Evolutionary conservation across 2,113 vertebrate species (phyloP), one percentile per base, ranked within the genome.

Genomic region (Puffinus mauretanicus): DNA sequence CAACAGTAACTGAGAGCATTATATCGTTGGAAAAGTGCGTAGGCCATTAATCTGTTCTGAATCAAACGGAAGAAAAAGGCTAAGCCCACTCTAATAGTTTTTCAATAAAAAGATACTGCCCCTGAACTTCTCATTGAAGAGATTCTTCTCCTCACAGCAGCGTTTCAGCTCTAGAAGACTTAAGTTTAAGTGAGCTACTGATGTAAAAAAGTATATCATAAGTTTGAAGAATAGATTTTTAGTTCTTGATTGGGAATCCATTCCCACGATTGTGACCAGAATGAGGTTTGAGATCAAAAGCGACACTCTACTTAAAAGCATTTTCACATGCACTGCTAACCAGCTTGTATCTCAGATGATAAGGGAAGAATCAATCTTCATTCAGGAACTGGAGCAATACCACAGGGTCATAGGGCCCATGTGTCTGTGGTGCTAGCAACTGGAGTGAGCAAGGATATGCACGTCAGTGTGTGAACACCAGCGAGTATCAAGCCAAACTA

Each of bases 401-500:
- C 29, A 25, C 5, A 3, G 7, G 25, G 25, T 60, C 54, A 78
- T 1, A 44, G 46, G 36, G 36, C 29, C 49, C 42, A 57, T 1
- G 3, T 6, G 9, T 13, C n/a, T 51, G 36, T 26, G 13, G 46
- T 44, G 32, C 13, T 64, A 69, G 46, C 54, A 69, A 44, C 42
- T 26, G 42, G 36, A 51, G 13, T 32, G 32, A 61, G 32, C 20
- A 36, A 61, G 16, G 11, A 61, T 44, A 52, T 1, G 0, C 10
- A 10, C 1, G 2, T 42, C 42, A 30, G 62, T 6, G 36, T 40
- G 44, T 1, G 0, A 42, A 16, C 16, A 11, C 55, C 44, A 25
- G 7, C 1, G 3, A 69, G 15, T 20, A 69, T 61, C 36, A 44
- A 36, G 17, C 22, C 26, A 44, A 77, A 52, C 13, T 17, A 61